phyloP scores from a whole-genome alignment of 1,140 invertebrate species.

The Bombus pyrosoma region DNA sequence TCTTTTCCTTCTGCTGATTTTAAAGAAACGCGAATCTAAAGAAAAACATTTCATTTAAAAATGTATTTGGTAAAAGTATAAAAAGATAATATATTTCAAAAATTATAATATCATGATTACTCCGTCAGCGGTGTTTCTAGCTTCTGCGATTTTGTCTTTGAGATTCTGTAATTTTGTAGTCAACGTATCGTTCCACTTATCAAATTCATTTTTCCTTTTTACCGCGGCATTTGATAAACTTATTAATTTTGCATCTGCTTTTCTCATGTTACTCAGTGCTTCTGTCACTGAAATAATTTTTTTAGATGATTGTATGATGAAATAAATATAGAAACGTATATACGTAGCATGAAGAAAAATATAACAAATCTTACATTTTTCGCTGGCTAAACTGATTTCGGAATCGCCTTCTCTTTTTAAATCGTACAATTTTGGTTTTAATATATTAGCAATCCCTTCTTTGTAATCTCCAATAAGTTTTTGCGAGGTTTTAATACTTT shows the following conservation, averaged over 20 bases:
- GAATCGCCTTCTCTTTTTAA: constrained; percentile 84
- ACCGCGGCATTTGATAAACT: constrained; percentile 82
- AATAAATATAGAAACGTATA: not conserved
- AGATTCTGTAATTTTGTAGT: constrained; percentile 86
- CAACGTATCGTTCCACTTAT: constrained; percentile 85
- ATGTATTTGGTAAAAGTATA: not conserved
- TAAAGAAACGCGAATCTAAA: constrained; percentile 91
- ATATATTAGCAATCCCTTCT: constrained; percentile 73
- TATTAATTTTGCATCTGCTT: constrained; percentile 82
- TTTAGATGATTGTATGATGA: not conserved
- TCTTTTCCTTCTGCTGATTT: constrained; percentile 84
- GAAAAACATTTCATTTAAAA: constrained; percentile 42
- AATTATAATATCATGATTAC: constrained; percentile 82
- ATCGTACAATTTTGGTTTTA: constrained; percentile 82
- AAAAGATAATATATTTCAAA: not conserved
- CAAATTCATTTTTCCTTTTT: constrained; percentile 84
- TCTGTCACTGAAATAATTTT: constrained; percentile 80
- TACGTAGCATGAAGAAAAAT: no score
- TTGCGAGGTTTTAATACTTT: constrained; percentile 77
- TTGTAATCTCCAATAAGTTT: constrained; percentile 78
- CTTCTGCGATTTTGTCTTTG: constrained; percentile 88
- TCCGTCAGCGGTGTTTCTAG: constrained; percentile 90
- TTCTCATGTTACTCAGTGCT: constrained; percentile 84
- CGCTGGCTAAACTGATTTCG: constrained; percentile 80
- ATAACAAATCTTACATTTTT: constrained; percentile 70